These are phyloP conservation scores for Tethya wilhelma DNA, from an alignment of 37 sponge, comb jelly and placozoan genomes.

Conservation along the genomic window DNA sequence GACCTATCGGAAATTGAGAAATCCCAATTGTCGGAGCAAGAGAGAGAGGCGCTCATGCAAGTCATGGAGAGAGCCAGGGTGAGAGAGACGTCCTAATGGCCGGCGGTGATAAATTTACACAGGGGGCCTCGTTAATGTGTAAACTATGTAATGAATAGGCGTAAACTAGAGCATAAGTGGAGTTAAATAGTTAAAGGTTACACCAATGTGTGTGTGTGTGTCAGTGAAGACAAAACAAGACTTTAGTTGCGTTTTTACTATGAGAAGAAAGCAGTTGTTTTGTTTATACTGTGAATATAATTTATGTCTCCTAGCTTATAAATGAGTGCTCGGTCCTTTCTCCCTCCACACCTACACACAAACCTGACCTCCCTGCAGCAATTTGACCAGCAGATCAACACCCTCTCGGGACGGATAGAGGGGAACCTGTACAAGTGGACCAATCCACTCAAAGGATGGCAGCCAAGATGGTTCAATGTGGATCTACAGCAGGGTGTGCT, in stretches of 20 bases:
- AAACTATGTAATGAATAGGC: neutral
- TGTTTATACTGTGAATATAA: too few relatives aligned
- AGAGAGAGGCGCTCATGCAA: constrained; percentile 36
- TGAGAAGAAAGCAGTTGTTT: too few relatives aligned
- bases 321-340: too few relatives aligned
- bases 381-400: constrained; percentile 8
- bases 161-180: neutral
- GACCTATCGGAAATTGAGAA: constrained; percentile 27
- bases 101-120: neutral
- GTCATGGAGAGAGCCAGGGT: constrained; percentile 81
- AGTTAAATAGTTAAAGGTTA: too few relatives aligned
- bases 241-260: too few relatives aligned
- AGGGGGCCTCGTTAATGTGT: neutral
- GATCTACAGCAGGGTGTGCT: constrained; percentile 70
- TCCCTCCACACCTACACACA: neutral
- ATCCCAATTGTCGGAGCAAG: constrained; percentile 29
- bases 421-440: constrained; percentile 78
- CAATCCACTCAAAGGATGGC: constrained; percentile 82
- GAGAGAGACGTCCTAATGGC: neutral
- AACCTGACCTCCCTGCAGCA: constrained; percentile 9
- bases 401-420: constrained; percentile 31
- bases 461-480: constrained; percentile 69
- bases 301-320: neutral
- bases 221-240: too few relatives aligned
- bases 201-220: too few relatives aligned